A percentile compares a stretch with the other conserved stretches of the same genome.
Evolutionary conservation across 2,797 vertebrate genomes (phyloP).

Genomic region (Poecilia picta): DNA sequence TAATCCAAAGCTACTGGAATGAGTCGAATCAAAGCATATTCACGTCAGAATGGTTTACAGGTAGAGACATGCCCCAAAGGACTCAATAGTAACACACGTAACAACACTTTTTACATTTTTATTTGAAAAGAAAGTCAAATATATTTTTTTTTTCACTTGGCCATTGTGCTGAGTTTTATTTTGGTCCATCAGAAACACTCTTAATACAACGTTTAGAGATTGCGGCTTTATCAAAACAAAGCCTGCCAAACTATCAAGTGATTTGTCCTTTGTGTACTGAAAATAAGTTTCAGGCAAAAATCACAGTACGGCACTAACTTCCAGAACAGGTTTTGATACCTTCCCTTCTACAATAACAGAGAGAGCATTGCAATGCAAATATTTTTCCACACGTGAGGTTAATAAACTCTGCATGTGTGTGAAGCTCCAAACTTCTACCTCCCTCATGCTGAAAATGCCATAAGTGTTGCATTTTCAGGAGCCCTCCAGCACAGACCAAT

Average conservation of each 20-base stretch:
- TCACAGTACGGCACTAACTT: constrained; percentile 19
- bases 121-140: not conserved
- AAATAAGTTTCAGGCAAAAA: constrained; percentile 36
- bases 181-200: not conserved
- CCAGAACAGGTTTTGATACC: constrained; percentile 11
- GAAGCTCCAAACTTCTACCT: not conserved
- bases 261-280: not conserved
- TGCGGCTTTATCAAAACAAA: not conserved
- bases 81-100: not conserved
- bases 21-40: not conserved
- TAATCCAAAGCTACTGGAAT: not conserved
- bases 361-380: constrained; percentile 33
- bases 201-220: not conserved
- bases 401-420: constrained; percentile 22
- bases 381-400: constrained; percentile 6
- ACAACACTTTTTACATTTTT: not conserved
- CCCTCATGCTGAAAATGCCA: constrained; percentile 1
- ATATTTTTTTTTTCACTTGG: not conserved
- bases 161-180: not conserved
- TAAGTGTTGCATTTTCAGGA: not conserved
- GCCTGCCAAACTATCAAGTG: not conserved
- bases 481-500: not conserved
- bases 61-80: not conserved
- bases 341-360: constrained; percentile 18
- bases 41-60: not conserved